Evolutionary conservation across 2,797 vertebrate species (phyloP).

Genomic region (Micrastur ruficollis): DNA sequence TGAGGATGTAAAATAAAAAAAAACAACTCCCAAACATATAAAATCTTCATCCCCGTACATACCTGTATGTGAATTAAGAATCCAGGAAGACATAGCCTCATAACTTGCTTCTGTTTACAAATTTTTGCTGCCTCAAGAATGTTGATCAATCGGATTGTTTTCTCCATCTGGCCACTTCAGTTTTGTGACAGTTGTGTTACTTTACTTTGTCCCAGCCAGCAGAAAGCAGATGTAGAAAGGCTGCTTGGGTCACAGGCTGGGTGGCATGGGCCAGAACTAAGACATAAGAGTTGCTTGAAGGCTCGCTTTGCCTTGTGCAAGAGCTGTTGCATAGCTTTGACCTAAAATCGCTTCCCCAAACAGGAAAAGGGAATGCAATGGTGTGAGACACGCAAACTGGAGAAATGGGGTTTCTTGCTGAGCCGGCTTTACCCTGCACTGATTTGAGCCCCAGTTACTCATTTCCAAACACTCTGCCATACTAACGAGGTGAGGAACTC

Average conservation of each 20-base stretch:
- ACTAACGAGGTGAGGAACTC: not conserved
- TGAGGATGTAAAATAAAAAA: not conserved
- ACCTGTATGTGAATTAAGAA: not conserved
- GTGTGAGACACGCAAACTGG: not conserved
- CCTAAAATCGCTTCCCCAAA: not conserved
- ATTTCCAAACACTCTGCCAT: not conserved
- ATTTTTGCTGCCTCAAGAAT: not conserved
- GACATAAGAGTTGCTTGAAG: fast-evolving
- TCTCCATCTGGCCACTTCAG: not conserved
- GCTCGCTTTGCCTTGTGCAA: not conserved
- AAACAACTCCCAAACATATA: not conserved
- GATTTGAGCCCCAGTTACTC: not conserved
- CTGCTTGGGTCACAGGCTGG: not conserved
- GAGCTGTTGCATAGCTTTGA: not conserved
- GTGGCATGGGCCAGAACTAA: not conserved
- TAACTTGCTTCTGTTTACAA: not conserved
- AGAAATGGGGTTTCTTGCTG: not conserved
- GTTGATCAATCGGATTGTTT: not conserved
- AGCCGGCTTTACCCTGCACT: not conserved
- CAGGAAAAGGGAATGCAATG: not conserved
- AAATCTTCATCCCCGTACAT: not conserved
- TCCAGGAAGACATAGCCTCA: not conserved
- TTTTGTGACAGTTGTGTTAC: not conserved
- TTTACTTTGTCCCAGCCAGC: not conserved
- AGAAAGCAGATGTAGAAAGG: not conserved